Base-by-base conservation (phyloP, 2,113 vertebrate genomes). In the Alectura lathami region DNA sequence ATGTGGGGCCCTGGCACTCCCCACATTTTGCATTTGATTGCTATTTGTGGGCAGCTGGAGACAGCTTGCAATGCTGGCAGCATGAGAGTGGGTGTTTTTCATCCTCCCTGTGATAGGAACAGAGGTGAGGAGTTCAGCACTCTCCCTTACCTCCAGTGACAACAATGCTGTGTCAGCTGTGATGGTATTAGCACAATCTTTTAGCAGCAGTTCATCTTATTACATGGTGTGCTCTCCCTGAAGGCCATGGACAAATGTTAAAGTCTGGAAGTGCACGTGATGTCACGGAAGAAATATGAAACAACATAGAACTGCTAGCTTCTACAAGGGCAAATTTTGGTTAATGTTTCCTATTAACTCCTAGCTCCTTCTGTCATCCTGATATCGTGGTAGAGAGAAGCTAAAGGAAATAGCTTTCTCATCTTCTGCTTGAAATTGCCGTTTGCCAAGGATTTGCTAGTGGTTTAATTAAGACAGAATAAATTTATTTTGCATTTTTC, bases 401-500 rank as follows among this genome's bases (percentile, higher is more conserved):
- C 51, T 82, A 73, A 86, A 92, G 64, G 48, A 91, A 95, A 93
- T 24, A 42, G 59, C 30, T 59, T 54, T 85, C 62, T 76, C 1
- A 0, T 95, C 69, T 88, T 82, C 48, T 83, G 51, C 78, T 89
- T 1, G 4, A 85, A 93, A 64, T 53, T 97, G 38, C 11, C 21
- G 3, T 83, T 86, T 92, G 56, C 91, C 38, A 62, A 81, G 62
- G 64, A 69, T 84, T 89, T 91, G 23, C 66, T 88, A 40, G 40
- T 81, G 78, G 53, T 70, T 89, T 94, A 97, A 95, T 96, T 97
- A 94, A 93, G 91, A 23, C 76, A 95, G 62, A 94, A 96, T 90
- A 89, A 95, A 93, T 91, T 78, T 57, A 77, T 94, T 94, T 95
- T 88, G 75, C 63, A 72, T 95, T 95, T 93, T 63, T 95, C 30